Evolutionary conservation across 2,888 invertebrate species (phyloP).

Genomic region (Cryptus viduatorius): DNA sequence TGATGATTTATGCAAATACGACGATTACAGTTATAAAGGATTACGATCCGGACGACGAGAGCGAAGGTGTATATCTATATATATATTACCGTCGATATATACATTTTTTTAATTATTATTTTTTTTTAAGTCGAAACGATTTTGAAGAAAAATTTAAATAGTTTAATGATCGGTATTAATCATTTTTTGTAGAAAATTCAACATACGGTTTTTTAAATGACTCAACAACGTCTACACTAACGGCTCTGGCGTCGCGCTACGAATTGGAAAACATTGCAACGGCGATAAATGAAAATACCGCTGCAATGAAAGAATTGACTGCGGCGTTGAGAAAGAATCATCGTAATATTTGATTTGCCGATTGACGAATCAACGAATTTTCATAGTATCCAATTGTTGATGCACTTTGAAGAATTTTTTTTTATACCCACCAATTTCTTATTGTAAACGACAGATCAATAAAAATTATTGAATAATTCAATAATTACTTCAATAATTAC

Average conservation of each 20-base stretch:
- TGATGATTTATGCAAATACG: conserved; percentile 19
- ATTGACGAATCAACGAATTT: background rate
- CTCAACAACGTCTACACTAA: background rate
- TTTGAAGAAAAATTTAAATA: background rate
- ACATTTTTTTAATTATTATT: background rate
- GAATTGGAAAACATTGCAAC: background rate
- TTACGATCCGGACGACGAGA: conserved; percentile 14
- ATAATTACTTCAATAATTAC: too few species aligned
- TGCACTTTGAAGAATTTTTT: background rate
- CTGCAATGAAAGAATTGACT: conserved; percentile 12
- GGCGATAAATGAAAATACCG: conserved; percentile 17
- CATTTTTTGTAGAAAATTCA: background rate
- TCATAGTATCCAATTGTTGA: background rate
- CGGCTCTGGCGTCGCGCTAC: too few species aligned
- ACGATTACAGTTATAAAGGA: conserved; percentile 14
- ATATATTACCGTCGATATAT: background rate
- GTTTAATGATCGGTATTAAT: background rate
- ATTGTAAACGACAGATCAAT: too few species aligned
- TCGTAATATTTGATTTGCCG: background rate
- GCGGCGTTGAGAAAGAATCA: background rate
- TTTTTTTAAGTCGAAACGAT: background rate
- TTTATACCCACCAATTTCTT: too few species aligned
- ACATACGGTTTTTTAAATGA: background rate
- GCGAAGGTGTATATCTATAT: background rate
- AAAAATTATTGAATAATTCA: too few species aligned